Conservation (phyloP, 2,888 invertebrate species). For the Micoletzkya japonica region DNA sequence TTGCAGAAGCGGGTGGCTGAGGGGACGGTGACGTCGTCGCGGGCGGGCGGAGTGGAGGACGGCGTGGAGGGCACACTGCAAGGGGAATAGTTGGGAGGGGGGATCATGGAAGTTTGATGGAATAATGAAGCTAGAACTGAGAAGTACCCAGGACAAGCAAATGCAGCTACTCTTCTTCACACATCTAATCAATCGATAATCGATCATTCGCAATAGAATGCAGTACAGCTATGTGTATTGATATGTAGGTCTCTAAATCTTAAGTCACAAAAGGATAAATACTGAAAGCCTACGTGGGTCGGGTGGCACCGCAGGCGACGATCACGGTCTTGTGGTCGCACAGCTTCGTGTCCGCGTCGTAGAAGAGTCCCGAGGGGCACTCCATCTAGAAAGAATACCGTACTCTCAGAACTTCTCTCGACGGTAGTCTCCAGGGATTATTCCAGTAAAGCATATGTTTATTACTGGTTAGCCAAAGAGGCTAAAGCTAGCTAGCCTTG, state of each 20-base stretch:
- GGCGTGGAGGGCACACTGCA: background rate
- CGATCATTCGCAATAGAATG: too few relatives aligned
- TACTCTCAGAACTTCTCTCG: background rate
- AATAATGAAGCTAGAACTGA: too few relatives aligned
- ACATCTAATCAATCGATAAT: too few relatives aligned
- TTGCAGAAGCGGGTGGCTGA: background rate
- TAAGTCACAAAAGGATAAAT: too few relatives aligned
- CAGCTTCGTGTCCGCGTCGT: conserved; percentile 1
- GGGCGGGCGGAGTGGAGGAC: background rate
- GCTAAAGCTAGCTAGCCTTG: background rate
- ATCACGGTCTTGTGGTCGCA: conserved; percentile 12
- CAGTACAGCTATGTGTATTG: too few relatives aligned
- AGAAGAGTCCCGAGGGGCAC: conserved; percentile 13
- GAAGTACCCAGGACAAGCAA: too few relatives aligned
- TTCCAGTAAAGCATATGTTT: too few relatives aligned
- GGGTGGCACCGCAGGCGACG: conserved; percentile 19
- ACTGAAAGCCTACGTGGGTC: background rate
- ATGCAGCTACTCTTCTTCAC: too few relatives aligned
- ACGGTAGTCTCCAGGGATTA: background rate
- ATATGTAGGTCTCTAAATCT: too few relatives aligned
- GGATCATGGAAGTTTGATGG: too few relatives aligned
- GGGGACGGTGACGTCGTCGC: conserved; percentile 1
- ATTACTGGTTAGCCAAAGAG: too few relatives aligned
- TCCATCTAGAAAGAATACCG: conserved; percentile 1
- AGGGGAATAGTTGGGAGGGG: too few relatives aligned